A percentile compares a stretch with the other conserved stretches of the same genome.
phyloP scores from a whole-genome alignment of 30 jellyfish, hydroid and myxozoan species.

The Chrysaora quinquecirrha region DNA sequence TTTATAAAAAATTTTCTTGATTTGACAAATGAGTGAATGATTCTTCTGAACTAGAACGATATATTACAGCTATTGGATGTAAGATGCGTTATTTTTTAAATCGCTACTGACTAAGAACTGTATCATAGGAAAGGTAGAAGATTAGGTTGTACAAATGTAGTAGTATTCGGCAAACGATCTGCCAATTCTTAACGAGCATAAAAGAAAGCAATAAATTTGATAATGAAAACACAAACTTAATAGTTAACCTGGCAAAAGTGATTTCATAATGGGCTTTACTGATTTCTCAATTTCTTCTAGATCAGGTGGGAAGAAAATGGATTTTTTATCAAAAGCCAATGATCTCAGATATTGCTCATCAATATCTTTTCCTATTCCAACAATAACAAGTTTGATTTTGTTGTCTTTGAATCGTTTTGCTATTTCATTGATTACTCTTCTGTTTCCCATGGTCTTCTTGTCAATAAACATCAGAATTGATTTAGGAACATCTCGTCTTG shows the following conservation, averaged over 20 bases:
- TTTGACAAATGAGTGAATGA: too few species aligned
- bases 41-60: too few species aligned
- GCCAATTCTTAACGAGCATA: too few species aligned
- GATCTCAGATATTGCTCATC: conserved; percentile 36
- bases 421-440: conserved; percentile 41
- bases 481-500: conserved; percentile 72
- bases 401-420: conserved; percentile 73
- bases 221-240: neutral
- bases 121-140: too few species aligned
- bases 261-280: conserved; percentile 61
- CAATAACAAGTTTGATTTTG: conserved; percentile 72
- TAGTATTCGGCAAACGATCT: too few species aligned
- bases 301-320: conserved; percentile 88
- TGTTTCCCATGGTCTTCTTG: conserved; percentile 50
- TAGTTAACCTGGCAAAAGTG: conserved; percentile 77
- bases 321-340: conserved; percentile 51
- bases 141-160: too few species aligned
- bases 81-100: too few species aligned
- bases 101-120: too few species aligned
- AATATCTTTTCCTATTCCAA: conserved; percentile 74
- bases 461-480: conserved; percentile 83
- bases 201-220: neutral
- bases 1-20: too few species aligned
- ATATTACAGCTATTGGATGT: too few species aligned
- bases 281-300: conserved; percentile 58